A percentile compares a stretch with the other conserved stretches of the same genome.
phyloP scores from a whole-genome alignment of 2,113 vertebrate species.

The Tetrao urogallus region DNA sequence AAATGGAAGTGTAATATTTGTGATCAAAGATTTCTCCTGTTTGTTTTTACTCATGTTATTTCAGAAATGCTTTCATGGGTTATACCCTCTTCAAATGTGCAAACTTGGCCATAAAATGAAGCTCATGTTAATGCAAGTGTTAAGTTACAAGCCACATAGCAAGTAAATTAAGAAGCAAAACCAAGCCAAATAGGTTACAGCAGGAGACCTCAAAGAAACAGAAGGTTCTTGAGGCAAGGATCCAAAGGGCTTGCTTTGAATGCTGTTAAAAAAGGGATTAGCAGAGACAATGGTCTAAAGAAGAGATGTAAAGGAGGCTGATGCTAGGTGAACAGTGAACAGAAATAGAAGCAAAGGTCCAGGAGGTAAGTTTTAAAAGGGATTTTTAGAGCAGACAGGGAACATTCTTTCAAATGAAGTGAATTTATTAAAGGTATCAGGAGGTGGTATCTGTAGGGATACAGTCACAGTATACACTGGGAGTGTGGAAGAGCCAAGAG shows the following conservation, averaged over 20 bases:
- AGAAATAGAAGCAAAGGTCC: slow-evolving; percentile 23
- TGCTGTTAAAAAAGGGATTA: not conserved
- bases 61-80: not conserved
- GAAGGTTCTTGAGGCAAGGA: not conserved
- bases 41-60: not conserved
- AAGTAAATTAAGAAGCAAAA: not conserved
- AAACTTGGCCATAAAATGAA: not conserved
- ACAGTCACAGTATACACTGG: not conserved
- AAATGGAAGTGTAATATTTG: not conserved
- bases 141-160: not conserved
- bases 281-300: not conserved
- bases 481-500: not conserved
- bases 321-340: not conserved
- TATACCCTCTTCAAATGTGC: not conserved
- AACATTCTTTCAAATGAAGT: not conserved
- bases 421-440: slow-evolving; percentile 18
- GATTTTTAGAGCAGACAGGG: not conserved
- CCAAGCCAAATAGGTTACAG: not conserved
- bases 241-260: not conserved
- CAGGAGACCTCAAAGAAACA: not conserved
- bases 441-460: not conserved
- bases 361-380: not conserved
- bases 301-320: not conserved
- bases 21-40: not conserved
- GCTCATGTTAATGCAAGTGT: not conserved